Conservation (phyloP, 2,888 invertebrate genomes). For the Eupsilia transversa region DNA sequence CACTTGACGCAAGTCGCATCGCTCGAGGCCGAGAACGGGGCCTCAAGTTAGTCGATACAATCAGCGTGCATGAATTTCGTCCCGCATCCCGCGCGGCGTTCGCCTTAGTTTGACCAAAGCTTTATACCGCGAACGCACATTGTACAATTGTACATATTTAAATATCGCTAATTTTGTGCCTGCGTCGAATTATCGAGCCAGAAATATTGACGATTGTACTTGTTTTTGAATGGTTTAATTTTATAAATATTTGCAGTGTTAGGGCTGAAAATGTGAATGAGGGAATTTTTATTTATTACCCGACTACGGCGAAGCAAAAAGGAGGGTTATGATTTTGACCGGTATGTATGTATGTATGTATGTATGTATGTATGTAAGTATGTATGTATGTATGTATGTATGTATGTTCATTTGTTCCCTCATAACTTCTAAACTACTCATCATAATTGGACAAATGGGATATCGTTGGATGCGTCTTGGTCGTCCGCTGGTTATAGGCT, state of each 20-base stretch:
- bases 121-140: neutral
- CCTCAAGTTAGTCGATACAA: neutral
- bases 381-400: no score
- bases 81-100: neutral
- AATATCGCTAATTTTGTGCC: conserved; percentile 22
- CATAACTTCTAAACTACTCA: no score
- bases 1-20: neutral
- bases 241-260: neutral
- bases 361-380: no score
- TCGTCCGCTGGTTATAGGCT: no score
- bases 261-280: neutral
- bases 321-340: no score
- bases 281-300: no score
- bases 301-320: no score
- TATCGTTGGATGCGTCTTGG: no score
- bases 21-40: neutral
- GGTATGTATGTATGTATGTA: no score
- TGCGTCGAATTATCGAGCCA: neutral
- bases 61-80: neutral
- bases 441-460: no score
- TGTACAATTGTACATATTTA: conserved; percentile 27
- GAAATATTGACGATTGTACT: conserved; percentile 19
- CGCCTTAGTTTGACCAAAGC: neutral
- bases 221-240: conserved; percentile 1
- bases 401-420: no score